phyloP scores from a whole-genome alignment of 2,113 vertebrate species.

The Scolopax mira region DNA sequence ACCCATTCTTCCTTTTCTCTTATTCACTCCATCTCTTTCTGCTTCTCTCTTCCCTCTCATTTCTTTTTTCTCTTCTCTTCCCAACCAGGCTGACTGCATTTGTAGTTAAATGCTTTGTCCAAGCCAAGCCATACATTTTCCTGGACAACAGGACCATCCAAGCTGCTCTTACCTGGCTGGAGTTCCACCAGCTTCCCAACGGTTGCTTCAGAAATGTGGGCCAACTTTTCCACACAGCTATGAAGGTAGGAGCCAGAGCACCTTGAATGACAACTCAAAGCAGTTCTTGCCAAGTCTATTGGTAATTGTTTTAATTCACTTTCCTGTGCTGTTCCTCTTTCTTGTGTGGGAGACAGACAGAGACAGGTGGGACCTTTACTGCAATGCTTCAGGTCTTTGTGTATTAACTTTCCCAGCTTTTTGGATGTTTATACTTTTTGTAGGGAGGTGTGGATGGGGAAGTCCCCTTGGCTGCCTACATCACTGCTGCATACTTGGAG shows the following conservation, averaged over 20 bases:
- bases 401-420: neutral
- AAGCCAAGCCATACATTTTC: slow-evolving; percentile 77
- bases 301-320: neutral
- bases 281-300: neutral
- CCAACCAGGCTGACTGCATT: slow-evolving; percentile 83
- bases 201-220: slow-evolving; percentile 83
- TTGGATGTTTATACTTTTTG: neutral
- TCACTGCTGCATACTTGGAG: slow-evolving; percentile 83
- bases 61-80: neutral
- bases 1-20: neutral
- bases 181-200: slow-evolving; percentile 53
- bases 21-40: neutral
- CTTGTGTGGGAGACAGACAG: neutral
- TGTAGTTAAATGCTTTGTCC: slow-evolving; percentile 85
- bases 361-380: neutral
- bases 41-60: neutral
- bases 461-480: slow-evolving; percentile 68
- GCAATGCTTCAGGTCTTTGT: neutral
- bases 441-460: slow-evolving; percentile 87
- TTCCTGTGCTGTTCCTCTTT: neutral
- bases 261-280: neutral
- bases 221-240: slow-evolving; percentile 75
- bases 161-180: slow-evolving; percentile 77
- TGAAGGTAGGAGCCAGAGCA: slow-evolving; percentile 78
- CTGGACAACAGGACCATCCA: slow-evolving; percentile 70